Evolutionary conservation across 1,140 invertebrate genomes (phyloP).

Genomic region (Maconellicoccus hirsutus): DNA sequence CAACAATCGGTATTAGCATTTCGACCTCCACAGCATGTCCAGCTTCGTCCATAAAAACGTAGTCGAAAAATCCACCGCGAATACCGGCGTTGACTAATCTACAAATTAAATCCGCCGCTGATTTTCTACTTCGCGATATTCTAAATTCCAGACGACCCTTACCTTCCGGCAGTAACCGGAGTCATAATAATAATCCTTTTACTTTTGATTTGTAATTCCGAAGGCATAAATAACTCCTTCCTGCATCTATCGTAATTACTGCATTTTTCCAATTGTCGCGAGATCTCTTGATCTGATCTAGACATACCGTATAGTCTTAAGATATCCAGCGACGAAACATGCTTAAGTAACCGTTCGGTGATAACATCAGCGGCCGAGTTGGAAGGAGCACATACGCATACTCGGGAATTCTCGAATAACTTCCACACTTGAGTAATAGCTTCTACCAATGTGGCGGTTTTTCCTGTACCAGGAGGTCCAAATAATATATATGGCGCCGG

Average conservation of each 20-base stretch:
- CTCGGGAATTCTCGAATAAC: slow-evolving; percentile 16
- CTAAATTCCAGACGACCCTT: no score
- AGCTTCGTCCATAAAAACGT: slow-evolving; percentile 81
- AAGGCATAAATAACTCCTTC: slow-evolving; percentile 2
- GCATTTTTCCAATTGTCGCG: slow-evolving; percentile 18
- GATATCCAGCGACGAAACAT: slow-evolving; percentile 23
- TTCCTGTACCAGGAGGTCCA: slow-evolving; percentile 92
- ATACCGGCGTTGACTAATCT: neutral
- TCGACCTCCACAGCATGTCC: slow-evolving; percentile 85
- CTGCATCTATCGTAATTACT: slow-evolving; percentile 19
- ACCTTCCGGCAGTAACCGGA: slow-evolving; percentile 10
- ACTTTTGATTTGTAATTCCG: neutral
- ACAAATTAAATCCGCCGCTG: neutral
- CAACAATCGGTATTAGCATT: slow-evolving; percentile 51
- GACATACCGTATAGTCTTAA: slow-evolving; percentile 27
- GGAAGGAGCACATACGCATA: slow-evolving; percentile 43
- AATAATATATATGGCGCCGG: slow-evolving; percentile 81
- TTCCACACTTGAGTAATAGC: slow-evolving; percentile 54
- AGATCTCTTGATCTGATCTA: neutral
- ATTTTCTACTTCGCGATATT: no score
- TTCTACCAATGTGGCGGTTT: slow-evolving; percentile 87
- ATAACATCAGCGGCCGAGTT: slow-evolving; percentile 46
- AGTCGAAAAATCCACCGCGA: slow-evolving; percentile 47
- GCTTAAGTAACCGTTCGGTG: slow-evolving; percentile 30
- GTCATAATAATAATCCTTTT: neutral